These are phyloP conservation scores for Enteromius afrohamiltoni DNA, from an alignment of 2,797 vertebrate species.

Conservation along the genomic window DNA sequence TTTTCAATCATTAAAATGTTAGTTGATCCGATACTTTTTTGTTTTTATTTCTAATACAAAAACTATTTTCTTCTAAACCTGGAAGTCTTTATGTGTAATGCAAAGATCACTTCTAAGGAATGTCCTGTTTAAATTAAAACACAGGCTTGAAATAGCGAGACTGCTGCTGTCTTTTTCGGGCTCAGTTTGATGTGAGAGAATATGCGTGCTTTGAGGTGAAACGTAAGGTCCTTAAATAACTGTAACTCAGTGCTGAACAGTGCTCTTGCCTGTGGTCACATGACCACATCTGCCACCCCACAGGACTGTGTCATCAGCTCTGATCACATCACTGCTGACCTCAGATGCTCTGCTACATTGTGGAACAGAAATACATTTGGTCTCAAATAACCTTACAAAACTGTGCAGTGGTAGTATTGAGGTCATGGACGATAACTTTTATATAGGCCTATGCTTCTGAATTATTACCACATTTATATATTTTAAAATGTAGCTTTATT, in stretches of 20 bases:
- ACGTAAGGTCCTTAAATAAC: constrained; percentile 26
- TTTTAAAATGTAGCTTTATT: neutral
- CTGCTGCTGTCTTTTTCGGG: constrained; percentile 1
- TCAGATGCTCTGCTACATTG: neutral
- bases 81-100: constrained; percentile 23
- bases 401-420: neutral
- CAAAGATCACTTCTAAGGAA: constrained; percentile 5
- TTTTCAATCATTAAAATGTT: too few relatives aligned
- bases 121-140: constrained; percentile 43
- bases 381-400: neutral
- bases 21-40: neutral
- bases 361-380: neutral
- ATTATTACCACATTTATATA: neutral
- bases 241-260: constrained; percentile 5
- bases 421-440: neutral
- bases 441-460: neutral
- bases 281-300: constrained; percentile 18
- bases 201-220: constrained; percentile 3
- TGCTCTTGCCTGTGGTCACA: constrained; percentile 37
- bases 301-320: constrained; percentile 18
- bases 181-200: constrained; percentile 3
- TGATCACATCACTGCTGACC: neutral
- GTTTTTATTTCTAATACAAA: neutral
- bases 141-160: neutral
- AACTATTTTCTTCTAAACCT: neutral